A percentile compares a stretch with the other conserved stretches of the same genome.
Conservation (phyloP, 2,888 invertebrate species). For the Nephrotoma guestfalica region DNA sequence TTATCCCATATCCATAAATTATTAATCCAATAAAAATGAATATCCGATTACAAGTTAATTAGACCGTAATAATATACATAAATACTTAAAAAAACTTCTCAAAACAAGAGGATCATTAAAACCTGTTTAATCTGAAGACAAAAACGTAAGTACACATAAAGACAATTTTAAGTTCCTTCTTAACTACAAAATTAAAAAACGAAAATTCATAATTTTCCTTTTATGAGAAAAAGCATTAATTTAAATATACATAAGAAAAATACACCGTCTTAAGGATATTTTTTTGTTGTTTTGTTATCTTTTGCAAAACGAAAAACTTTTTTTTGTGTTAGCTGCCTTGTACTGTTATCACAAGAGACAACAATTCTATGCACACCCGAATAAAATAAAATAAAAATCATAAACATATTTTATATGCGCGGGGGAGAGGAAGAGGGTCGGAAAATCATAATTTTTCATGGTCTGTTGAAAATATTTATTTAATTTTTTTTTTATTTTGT, state of each 20-base stretch:
- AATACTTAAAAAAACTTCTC: not conserved
- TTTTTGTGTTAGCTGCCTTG: not conserved
- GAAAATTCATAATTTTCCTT: not conserved
- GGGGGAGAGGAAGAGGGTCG: not conserved
- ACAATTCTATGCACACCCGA: not conserved
- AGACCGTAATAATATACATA: not conserved
- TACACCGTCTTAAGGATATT: not conserved
- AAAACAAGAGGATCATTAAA: not conserved
- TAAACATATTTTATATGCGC: not conserved
- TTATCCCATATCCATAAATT: not conserved
- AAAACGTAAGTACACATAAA: not conserved
- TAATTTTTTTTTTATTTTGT: slow-evolving; percentile 5
- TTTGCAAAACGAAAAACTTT: not conserved
- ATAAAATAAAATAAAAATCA: not conserved
- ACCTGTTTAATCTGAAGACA: not conserved
- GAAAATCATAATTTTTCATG: not conserved
- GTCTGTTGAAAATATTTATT: slow-evolving; percentile 1
- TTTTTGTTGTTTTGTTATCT: not conserved
- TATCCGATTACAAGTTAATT: not conserved
- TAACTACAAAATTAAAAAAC: not conserved
- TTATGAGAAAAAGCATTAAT: not conserved
- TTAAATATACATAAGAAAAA: not conserved
- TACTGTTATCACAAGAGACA: not conserved
- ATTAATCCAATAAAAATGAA: not conserved
- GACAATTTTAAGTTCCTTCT: not conserved